Evolutionary conservation across 2,888 invertebrate genomes (phyloP).

Genomic region (Mythimna albipuncta): DNA sequence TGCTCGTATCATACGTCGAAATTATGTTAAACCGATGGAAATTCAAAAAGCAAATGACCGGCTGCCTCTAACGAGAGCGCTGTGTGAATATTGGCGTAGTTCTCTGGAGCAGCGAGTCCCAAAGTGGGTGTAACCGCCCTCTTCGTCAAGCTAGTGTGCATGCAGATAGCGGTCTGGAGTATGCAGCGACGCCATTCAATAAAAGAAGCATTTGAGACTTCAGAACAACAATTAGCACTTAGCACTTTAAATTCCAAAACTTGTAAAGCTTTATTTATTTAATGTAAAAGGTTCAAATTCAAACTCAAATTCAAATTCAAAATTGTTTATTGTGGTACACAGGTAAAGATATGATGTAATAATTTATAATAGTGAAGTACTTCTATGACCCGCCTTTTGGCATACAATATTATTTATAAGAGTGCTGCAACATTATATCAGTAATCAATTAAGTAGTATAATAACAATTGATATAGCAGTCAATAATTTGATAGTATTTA

Average conservation of each 20-base stretch:
- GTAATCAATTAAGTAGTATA: too few relatives aligned
- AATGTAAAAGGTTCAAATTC: too few relatives aligned
- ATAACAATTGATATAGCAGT: too few relatives aligned
- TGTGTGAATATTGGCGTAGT: constrained; percentile 67
- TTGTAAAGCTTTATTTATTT: too few relatives aligned
- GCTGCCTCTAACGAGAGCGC: constrained; percentile 70
- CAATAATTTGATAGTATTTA: too few relatives aligned
- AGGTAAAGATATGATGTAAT: too few relatives aligned
- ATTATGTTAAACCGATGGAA: constrained; percentile 68
- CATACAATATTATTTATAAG: too few relatives aligned
- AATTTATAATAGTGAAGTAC: too few relatives aligned
- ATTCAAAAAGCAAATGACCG: constrained; percentile 75
- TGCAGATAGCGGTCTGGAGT: constrained; percentile 51
- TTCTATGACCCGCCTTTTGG: too few relatives aligned
- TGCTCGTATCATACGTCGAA: constrained; percentile 57
- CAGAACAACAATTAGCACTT: constrained; percentile 42
- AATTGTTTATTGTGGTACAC: too few relatives aligned
- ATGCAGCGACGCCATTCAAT: constrained; percentile 9
- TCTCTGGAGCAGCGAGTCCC: constrained; percentile 53
- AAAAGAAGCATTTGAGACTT: constrained; percentile 43
- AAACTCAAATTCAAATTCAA: too few relatives aligned
- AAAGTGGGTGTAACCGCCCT: constrained; percentile 55
- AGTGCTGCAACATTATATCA: too few relatives aligned
- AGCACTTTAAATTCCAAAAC: constrained; percentile 25
- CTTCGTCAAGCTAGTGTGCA: constrained; percentile 38